These are phyloP conservation scores for Toxotes chatareus DNA, from an alignment of 2,113 vertebrate genomes.

Conservation along the genomic window DNA sequence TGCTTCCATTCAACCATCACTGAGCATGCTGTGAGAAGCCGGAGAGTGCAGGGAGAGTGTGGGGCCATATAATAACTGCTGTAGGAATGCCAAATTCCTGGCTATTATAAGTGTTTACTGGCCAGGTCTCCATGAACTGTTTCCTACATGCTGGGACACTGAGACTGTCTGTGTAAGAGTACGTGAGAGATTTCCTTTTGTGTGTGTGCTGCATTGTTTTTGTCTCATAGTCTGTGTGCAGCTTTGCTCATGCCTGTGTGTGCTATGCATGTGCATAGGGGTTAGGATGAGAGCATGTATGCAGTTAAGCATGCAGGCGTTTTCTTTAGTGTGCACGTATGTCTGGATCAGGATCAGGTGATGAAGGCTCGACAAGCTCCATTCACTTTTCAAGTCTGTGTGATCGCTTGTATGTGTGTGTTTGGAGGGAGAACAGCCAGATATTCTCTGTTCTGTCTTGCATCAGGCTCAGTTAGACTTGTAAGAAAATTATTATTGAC, in stretches of 20 bases:
- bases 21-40: conserved; percentile 38
- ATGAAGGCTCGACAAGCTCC: conserved; percentile 73
- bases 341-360: conserved; percentile 62
- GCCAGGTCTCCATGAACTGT: conserved; percentile 58
- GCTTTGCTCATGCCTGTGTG: not conserved
- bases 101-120: conserved; percentile 76
- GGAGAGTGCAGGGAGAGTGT: conserved; percentile 41
- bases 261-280: not conserved
- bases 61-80: conserved; percentile 64
- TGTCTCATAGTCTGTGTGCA: not conserved
- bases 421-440: conserved; percentile 15
- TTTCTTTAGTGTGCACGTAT: not conserved
- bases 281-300: conserved; percentile 24
- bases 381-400: conserved; percentile 49
- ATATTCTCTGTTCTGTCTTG: conserved; percentile 57
- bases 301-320: conserved; percentile 27
- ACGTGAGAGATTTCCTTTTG: not conserved
- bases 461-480: conserved; percentile 58
- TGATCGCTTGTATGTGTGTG: not conserved
- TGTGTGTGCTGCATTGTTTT: not conserved
- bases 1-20: conserved; percentile 63
- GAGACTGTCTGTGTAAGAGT: conserved; percentile 29
- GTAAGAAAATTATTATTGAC: conserved; percentile 43
- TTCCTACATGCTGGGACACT: conserved; percentile 63
- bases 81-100: conserved; percentile 72